These are phyloP conservation scores for Cryptotis parvus DNA, from an alignment of 2,113 vertebrate genomes.

Conservation along the genomic window DNA sequence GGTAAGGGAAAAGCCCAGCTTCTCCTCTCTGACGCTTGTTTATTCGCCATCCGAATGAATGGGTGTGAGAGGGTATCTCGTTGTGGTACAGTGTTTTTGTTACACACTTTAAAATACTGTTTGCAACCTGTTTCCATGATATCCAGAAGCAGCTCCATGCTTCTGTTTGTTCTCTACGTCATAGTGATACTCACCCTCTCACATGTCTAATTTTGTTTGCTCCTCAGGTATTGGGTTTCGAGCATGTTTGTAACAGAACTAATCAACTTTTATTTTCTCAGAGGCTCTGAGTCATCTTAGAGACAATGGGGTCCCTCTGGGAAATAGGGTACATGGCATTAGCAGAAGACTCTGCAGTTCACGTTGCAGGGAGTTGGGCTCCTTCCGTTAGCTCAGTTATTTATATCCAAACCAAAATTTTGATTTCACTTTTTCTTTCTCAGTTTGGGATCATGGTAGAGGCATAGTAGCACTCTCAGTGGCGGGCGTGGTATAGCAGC, in stretches of 20 bases:
- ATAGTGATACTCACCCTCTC: not conserved
- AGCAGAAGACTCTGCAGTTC: not conserved
- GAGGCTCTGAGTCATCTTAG: not conserved
- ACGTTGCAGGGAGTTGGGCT: not conserved
- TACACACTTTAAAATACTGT: not conserved
- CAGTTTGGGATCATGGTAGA: no score
- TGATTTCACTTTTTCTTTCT: not conserved
- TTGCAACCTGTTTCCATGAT: not conserved
- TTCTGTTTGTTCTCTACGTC: not conserved
- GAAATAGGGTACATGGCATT: not conserved
- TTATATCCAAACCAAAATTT: slow-evolving; percentile 12
- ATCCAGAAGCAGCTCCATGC: not conserved
- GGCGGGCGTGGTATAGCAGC: no score
- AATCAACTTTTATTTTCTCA: not conserved
- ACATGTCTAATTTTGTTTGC: not conserved
- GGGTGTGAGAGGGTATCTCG: not conserved
- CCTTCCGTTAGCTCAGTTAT: not conserved
- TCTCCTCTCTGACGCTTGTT: not conserved
- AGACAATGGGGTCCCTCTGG: not conserved
- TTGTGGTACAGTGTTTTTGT: not conserved
- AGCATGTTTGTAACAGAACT: not conserved
- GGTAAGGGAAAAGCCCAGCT: not conserved
- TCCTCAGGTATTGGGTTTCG: not conserved
- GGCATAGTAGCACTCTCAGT: no score
- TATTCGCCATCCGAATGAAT: not conserved